phyloP scores from a whole-genome alignment of 1,140 invertebrate species.

The Euglossa dilemma region DNA sequence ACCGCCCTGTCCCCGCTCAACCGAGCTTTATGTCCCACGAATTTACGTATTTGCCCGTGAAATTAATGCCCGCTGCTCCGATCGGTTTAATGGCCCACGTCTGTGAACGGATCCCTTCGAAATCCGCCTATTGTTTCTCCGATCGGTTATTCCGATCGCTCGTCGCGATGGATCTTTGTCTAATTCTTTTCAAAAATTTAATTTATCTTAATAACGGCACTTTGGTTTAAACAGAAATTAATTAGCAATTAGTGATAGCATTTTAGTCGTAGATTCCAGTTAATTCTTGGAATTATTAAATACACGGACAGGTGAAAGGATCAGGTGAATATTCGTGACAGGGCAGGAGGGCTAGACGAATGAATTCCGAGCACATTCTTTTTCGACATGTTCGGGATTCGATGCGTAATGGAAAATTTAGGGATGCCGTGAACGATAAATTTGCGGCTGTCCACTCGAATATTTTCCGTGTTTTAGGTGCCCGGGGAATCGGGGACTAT shows the following conservation, averaged over 20 bases:
- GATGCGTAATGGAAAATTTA: slow-evolving; percentile 82
- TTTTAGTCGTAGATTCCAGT: too few relatives aligned
- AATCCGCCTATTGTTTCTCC: slow-evolving; percentile 1
- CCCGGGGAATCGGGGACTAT: slow-evolving; percentile 77
- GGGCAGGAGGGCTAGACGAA: slow-evolving; percentile 52
- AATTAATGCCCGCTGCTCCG: slow-evolving; percentile 17
- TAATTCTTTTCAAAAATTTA: too few relatives aligned
- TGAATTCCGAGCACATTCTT: slow-evolving; percentile 73
- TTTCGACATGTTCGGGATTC: slow-evolving; percentile 70
- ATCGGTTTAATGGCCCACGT: not conserved
- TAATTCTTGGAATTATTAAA: not conserved
- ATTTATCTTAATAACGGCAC: too few relatives aligned
- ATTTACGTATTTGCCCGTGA: slow-evolving; percentile 23
- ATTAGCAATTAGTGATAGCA: not conserved
- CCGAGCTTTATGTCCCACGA: not conserved
- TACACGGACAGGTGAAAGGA: not conserved
- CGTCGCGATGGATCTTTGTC: too few relatives aligned
- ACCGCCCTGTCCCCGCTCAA: slow-evolving; percentile 8
- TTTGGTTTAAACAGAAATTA: not conserved
- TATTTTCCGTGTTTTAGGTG: slow-evolving; percentile 82
- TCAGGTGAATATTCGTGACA: slow-evolving; percentile 31
- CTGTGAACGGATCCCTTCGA: not conserved
- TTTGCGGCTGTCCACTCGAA: slow-evolving; percentile 81
- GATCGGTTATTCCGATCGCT: not conserved
- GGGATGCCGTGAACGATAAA: slow-evolving; percentile 78